These are phyloP conservation scores for Drosophila monieri DNA, from an alignment of 2,888 invertebrate genomes.

Conservation along the genomic window DNA sequence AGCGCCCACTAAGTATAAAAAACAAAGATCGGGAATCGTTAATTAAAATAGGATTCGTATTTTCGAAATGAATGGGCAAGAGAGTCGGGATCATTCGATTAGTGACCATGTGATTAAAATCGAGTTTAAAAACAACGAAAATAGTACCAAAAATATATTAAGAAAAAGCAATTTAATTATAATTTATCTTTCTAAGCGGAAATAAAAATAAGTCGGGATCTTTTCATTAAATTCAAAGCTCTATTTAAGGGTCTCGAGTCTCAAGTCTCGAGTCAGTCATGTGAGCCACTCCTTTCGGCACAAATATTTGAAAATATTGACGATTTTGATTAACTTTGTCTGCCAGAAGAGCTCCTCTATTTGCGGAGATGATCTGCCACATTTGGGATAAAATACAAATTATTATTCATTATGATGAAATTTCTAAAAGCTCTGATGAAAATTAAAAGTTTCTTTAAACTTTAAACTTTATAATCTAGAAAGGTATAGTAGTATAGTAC, in stretches of 20 bases:
- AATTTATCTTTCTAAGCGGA: background rate
- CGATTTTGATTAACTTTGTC: background rate
- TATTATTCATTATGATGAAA: slow-evolving; percentile 14
- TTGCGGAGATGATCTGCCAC: background rate
- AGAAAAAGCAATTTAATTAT: background rate
- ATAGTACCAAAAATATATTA: background rate
- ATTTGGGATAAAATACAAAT: background rate
- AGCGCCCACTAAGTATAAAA: background rate
- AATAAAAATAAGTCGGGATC: too few species aligned
- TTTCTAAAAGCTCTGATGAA: background rate
- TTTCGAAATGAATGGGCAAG: slow-evolving; percentile 1
- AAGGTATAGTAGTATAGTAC: background rate
- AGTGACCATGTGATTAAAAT: slow-evolving; percentile 15
- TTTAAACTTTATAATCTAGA: background rate
- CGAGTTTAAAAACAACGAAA: background rate
- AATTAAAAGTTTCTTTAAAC: background rate
- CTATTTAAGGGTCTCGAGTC: slow-evolving; percentile 21
- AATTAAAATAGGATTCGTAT: slow-evolving; percentile 11
- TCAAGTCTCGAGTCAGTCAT: slow-evolving; percentile 29
- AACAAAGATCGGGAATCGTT: slow-evolving; percentile 7
- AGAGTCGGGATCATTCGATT: slow-evolving; percentile 6
- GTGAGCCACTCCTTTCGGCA: slow-evolving; percentile 16
- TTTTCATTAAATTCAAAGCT: background rate
- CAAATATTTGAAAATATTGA: slow-evolving; percentile 1
- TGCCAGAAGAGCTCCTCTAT: background rate